These are phyloP conservation scores for Lasioglossum calceatum DNA, from an alignment of 2,888 invertebrate genomes.

Conservation along the genomic window DNA sequence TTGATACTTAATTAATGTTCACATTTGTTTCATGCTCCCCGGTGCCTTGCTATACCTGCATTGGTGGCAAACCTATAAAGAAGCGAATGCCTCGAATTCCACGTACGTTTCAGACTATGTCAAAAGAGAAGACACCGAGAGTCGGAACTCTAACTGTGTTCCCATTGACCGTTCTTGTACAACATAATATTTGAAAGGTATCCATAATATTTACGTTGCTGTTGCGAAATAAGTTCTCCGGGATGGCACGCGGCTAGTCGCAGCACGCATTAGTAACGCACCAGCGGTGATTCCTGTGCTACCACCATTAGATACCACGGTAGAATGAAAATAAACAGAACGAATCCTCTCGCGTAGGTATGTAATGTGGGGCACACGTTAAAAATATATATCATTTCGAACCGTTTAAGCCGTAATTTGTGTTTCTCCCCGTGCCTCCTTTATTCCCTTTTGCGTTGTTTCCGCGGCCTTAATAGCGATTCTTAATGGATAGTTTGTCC, in stretches of 20 bases:
- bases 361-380: neutral
- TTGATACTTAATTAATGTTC: neutral
- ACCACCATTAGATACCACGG: neutral
- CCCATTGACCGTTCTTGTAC: neutral
- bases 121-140: neutral
- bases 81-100: neutral
- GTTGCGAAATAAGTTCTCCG: neutral
- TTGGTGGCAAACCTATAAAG: neutral
- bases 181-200: neutral
- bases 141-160: neutral
- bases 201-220: neutral
- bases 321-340: neutral
- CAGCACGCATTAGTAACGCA: neutral
- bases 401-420: neutral
- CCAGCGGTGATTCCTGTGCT: neutral
- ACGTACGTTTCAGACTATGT: neutral
- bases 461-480: neutral
- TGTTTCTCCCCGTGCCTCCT: neutral
- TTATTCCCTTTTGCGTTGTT: neutral
- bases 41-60: neutral
- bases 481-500: constrained; percentile 3
- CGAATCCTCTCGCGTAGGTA: neutral
- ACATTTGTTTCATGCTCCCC: neutral
- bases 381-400: constrained; percentile 13
- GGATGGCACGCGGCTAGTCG: neutral